Percentiles rank a stretch among this genome's conserved stretches.
Conservation (phyloP, 2,797 vertebrate genomes). For the Channallabes apus region DNA sequence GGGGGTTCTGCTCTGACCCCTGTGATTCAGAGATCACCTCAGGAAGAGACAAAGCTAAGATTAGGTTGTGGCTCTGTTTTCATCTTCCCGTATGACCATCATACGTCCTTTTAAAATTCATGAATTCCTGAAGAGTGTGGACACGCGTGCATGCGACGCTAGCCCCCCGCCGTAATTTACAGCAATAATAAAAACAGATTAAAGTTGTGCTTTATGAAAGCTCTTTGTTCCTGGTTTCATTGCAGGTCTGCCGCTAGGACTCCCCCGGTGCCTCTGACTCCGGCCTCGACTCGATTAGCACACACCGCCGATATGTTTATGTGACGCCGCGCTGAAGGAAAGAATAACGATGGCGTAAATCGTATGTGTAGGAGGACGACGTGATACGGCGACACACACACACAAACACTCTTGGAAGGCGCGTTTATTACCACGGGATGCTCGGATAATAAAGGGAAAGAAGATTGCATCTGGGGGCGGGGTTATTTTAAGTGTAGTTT, state of each 20-base stretch:
- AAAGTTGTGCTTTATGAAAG: slow-evolving; percentile 51
- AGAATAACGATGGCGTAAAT: slow-evolving; percentile 44
- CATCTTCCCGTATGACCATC: slow-evolving; percentile 25
- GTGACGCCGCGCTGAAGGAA: background rate
- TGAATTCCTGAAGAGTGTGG: slow-evolving; percentile 44
- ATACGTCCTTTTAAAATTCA: slow-evolving; percentile 55
- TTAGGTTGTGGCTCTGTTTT: background rate
- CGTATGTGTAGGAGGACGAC: background rate
- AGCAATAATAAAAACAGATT: slow-evolving; percentile 56
- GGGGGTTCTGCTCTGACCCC: slow-evolving; percentile 20
- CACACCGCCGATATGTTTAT: slow-evolving; percentile 49
- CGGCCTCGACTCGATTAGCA: slow-evolving; percentile 13
- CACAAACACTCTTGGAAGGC: slow-evolving; percentile 28
- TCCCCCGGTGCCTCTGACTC: slow-evolving; percentile 18
- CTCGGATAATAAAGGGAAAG: slow-evolving; percentile 12
- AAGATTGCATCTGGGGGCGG: background rate
- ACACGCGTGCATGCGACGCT: background rate
- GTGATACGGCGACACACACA: background rate
- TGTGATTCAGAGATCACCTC: slow-evolving; percentile 33
- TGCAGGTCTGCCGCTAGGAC: slow-evolving; percentile 24
- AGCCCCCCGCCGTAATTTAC: slow-evolving; percentile 53
- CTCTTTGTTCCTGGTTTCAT: slow-evolving; percentile 45
- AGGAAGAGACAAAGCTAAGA: slow-evolving; percentile 37
- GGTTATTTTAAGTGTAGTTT: background rate
- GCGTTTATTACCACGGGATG: background rate